Conservation (phyloP, 1,140 invertebrate genomes). For the Trichomalopsis sarcophagae region DNA sequence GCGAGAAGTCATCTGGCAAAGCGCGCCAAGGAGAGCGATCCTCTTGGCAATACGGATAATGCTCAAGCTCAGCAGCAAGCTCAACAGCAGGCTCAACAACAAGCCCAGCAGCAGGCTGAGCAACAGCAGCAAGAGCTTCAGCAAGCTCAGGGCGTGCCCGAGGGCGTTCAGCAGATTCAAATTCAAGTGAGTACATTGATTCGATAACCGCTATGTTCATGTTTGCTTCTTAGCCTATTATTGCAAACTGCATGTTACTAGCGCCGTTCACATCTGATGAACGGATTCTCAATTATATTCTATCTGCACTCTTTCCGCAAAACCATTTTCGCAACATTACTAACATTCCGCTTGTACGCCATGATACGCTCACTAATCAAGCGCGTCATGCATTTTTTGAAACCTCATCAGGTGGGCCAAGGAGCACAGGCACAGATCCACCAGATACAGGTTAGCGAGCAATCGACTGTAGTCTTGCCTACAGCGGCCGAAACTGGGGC, state of each 20-base stretch:
- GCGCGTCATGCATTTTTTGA: constrained; percentile 49
- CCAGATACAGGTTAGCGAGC: constrained; percentile 70
- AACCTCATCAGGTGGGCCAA: constrained; percentile 69
- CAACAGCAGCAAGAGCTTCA: constrained; percentile 61
- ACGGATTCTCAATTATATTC: neutral
- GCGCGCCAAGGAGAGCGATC: constrained; percentile 80
- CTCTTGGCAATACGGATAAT: constrained; percentile 64
- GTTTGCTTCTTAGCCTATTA: neutral
- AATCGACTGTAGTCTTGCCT: constrained; percentile 76
- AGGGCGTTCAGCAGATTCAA: constrained; percentile 58
- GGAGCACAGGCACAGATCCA: constrained; percentile 72
- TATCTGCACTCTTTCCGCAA: neutral
- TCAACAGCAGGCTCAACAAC: constrained; percentile 59
- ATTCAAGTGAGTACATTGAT: constrained; percentile 30
- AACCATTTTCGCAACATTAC: constrained; percentile 5
- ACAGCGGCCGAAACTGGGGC: constrained; percentile 75
- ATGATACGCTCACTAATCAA: constrained; percentile 19
- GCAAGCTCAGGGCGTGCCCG: constrained; percentile 51
- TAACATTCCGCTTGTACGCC: constrained; percentile 17
- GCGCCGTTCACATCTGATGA: neutral
- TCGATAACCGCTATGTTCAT: neutral
- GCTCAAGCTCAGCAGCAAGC: constrained; percentile 65
- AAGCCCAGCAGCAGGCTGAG: constrained; percentile 64
- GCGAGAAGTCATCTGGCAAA: constrained; percentile 84
- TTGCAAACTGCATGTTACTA: neutral